Base-by-base conservation (phyloP, 2,113 vertebrate species). In the Pogonocichla stellata region DNA sequence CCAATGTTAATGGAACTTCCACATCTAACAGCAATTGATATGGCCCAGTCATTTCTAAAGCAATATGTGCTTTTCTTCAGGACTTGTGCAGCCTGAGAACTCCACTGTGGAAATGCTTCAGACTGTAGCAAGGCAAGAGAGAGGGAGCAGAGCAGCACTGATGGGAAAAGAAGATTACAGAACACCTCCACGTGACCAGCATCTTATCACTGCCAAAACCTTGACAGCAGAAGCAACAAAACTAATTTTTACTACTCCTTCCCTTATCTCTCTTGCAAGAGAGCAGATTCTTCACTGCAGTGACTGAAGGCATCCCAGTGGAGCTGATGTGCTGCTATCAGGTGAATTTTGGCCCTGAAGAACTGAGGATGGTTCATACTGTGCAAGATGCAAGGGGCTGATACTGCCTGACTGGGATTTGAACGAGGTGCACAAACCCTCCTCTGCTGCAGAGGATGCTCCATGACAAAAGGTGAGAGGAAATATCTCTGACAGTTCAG, bases 331-430 rank as follows among this genome's bases (percentile, higher is more conserved):
- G 75, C 91, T 83, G 60, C 92, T 90, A 18, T 53, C 25, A 7
- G 88, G 75, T 56, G 51, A 78, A 33, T 93, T 94, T n/a, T 80
- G 94, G 71, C 82, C 80, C 94, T 66, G 60, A 77, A 86, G 94
- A 93, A 67, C 47, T 8, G n/a, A 92, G 60, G 34, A 50, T 42
- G 56, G 86, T 51, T 96, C 81, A 48, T 1, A 17, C 77, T 29
- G 86, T 50, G 92, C 72, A 53, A 94, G 90, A 94, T 90, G 69
- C 71, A 70, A 93, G 75, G 2, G 31, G 47, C 80, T 92, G 81
- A 90, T 92, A 92, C 1, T 9, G 73, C 56, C 40, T 71, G 72
- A 33, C 65, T 10, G 67, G 69, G 87, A 83, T 66, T 11, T 47
- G 87, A 90, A 72, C 5, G 70, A 66, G 66, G 43, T 40, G 78